Evolutionary conservation across 2,113 vertebrate species (phyloP).

Genomic region (Cettia cetti): DNA sequence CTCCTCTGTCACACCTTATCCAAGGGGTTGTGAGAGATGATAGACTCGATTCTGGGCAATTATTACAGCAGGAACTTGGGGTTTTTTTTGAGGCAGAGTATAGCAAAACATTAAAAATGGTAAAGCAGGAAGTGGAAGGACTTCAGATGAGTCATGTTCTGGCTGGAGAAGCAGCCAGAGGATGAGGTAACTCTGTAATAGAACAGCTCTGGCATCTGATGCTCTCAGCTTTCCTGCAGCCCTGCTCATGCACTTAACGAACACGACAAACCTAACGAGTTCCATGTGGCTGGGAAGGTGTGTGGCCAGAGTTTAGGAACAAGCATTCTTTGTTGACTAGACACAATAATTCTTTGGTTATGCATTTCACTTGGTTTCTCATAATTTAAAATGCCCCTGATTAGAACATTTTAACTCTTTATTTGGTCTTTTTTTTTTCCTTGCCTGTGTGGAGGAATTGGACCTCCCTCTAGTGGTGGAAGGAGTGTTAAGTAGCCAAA

Average conservation of each 20-base stretch:
- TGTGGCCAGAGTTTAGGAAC: neutral
- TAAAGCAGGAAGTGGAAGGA: neutral
- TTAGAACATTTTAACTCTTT: neutral
- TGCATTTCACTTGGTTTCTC: neutral
- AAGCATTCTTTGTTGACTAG: neutral
- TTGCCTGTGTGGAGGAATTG: neutral
- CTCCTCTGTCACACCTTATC: neutral
- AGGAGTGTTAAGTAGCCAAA: neutral
- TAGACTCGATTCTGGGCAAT: neutral
- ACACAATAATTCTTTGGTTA: neutral
- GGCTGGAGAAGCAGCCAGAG: neutral
- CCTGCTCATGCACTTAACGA: neutral
- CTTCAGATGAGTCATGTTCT: neutral
- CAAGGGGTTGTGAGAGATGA: neutral
- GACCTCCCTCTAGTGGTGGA: constrained; percentile 34
- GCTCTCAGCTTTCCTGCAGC: neutral
- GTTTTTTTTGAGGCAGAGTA: fast-evolving
- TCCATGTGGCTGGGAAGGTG: neutral
- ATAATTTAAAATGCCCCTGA: neutral
- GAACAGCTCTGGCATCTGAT: neutral
- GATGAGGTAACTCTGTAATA: neutral
- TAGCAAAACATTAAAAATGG: neutral
- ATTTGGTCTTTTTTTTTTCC: neutral
- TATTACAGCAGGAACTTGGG: neutral
- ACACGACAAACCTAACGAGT: neutral